Percentiles rank a stretch among this genome's conserved stretches.
These are phyloP conservation scores for Eupristina koningsbergeri DNA, from an alignment of 1,140 invertebrate genomes.

Conservation along the genomic window DNA sequence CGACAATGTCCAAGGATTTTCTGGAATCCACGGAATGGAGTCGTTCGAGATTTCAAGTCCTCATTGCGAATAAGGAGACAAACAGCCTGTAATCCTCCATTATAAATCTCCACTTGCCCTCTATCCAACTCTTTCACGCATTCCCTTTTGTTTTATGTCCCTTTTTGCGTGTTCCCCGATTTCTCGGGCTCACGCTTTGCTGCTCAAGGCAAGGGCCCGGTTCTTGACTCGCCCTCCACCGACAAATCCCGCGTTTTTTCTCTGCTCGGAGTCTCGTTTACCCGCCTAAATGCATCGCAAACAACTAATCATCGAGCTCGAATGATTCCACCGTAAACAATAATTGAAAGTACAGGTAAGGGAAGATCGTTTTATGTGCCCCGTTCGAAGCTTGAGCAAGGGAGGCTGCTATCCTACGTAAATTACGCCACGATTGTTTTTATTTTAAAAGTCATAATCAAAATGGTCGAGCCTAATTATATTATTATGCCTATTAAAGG, in stretches of 20 bases:
- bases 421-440: not conserved
- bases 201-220: no score
- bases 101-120: constrained; percentile 39
- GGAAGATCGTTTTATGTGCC: not conserved
- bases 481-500: not conserved
- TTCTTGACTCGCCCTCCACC: no score
- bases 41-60: constrained; percentile 20
- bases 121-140: not conserved
- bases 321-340: no score
- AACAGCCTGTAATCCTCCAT: constrained; percentile 35
- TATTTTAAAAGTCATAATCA: not conserved
- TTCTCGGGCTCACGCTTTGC: not conserved
- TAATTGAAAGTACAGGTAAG: no score
- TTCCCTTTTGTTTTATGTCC: constrained; percentile 17
- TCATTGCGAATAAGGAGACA: constrained; percentile 32
- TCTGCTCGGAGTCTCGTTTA: no score
- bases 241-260: no score
- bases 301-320: no score
- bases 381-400: not conserved
- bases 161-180: not conserved
- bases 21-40: constrained; percentile 55
- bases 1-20: constrained; percentile 36
- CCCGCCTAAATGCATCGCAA: no score
- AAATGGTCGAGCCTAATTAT: not conserved
- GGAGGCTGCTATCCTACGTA: not conserved